phyloP scores from a whole-genome alignment of 2,797 vertebrate genomes.

The Synanceia verrucosa region DNA sequence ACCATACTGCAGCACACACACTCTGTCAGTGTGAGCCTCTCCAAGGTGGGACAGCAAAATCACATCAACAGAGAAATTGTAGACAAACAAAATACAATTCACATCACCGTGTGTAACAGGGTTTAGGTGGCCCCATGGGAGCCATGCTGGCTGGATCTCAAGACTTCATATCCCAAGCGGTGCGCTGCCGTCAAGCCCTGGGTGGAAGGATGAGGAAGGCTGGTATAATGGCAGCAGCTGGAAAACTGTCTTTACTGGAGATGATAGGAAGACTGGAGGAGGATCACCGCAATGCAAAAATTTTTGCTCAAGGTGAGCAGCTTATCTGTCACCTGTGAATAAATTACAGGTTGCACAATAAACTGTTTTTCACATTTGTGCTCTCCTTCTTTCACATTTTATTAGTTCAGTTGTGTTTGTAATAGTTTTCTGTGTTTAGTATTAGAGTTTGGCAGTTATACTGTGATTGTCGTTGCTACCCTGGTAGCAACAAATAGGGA shows the following conservation, averaged over 20 bases:
- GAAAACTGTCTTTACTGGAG: constrained; percentile 79
- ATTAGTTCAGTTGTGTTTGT: no score
- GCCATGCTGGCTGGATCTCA: constrained; percentile 80
- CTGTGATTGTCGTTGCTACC: no score
- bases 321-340: not conserved
- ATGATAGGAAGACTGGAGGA: constrained; percentile 71
- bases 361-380: no score
- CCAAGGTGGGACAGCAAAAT: constrained; percentile 81
- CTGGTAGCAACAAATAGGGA: no score
- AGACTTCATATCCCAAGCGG: constrained; percentile 81
- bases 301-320: constrained; percentile 84
- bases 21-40: constrained; percentile 88
- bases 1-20: constrained; percentile 85
- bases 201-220: constrained; percentile 86
- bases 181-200: constrained; percentile 83
- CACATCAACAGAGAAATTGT: not conserved
- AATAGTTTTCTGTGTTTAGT: no score
- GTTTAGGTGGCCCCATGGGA: constrained; percentile 85
- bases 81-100: not conserved
- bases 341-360: no score
- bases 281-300: constrained; percentile 84
- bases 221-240: constrained; percentile 86
- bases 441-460: no score
- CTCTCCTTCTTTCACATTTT: no score
- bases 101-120: constrained; percentile 76